Conservation (phyloP, 2,888 invertebrate genomes). For the Chouioia cunea region DNA sequence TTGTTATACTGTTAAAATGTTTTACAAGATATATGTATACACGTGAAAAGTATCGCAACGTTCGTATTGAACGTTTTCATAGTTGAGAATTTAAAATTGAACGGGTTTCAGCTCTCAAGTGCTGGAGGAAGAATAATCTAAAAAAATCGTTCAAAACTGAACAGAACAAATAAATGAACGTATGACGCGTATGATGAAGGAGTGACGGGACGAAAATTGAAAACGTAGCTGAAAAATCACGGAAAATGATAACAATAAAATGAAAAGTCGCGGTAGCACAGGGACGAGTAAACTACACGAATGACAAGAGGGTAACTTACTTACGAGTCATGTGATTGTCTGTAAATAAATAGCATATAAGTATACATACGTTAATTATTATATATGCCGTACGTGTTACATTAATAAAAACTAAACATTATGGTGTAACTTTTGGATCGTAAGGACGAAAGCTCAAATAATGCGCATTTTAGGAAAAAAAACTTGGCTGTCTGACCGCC, state of each 20-base stretch:
- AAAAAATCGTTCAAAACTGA: constrained; percentile 38
- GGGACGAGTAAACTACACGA: constrained; percentile 61
- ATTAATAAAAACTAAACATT: constrained; percentile 61
- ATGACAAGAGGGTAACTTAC: constrained; percentile 62
- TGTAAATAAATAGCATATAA: constrained; percentile 66
- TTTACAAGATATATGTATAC: constrained; percentile 31
- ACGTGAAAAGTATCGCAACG: constrained; percentile 3
- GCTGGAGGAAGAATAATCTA: constrained; percentile 49
- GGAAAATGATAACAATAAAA: constrained; percentile 16
- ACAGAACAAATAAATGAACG: constrained; percentile 31
- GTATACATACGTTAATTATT: constrained; percentile 65
- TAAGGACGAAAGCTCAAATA: constrained; percentile 36
- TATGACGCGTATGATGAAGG: background rate
- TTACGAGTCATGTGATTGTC: constrained; percentile 68
- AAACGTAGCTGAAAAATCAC: background rate
- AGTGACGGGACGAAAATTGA: constrained; percentile 34
- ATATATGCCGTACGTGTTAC: constrained; percentile 68
- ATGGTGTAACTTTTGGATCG: constrained; percentile 64
- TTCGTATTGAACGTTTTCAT: too few relatives aligned
- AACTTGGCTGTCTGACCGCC: constrained; percentile 63
- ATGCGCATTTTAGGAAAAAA: constrained; percentile 53
- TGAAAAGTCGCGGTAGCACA: constrained; percentile 52
- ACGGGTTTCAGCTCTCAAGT: constrained; percentile 67
- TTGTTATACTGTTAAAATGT: constrained; percentile 33
- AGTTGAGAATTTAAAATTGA: constrained; percentile 56